phyloP scores from a whole-genome alignment of 2,888 invertebrate genomes.

The Incurvaria masculella region DNA sequence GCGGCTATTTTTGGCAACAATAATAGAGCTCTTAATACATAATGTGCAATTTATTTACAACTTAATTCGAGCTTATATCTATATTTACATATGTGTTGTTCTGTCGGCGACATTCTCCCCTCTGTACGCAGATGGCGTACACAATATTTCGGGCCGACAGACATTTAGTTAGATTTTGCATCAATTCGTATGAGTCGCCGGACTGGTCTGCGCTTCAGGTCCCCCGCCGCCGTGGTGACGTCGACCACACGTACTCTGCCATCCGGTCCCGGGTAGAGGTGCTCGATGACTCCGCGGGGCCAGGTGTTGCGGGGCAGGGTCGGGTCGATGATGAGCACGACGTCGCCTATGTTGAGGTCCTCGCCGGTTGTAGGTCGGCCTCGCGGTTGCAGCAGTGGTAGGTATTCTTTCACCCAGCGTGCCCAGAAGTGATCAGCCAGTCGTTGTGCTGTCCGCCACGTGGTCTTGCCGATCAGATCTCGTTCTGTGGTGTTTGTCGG shows the following conservation, averaged over 20 bases:
- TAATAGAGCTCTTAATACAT: too few relatives aligned
- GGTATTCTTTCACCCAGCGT: constrained; percentile 5
- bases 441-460: constrained; percentile 1
- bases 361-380: background rate
- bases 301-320: constrained; percentile 3
- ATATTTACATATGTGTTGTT: too few relatives aligned
- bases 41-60: too few relatives aligned
- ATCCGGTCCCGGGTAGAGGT: constrained; percentile 2
- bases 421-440: constrained; percentile 6
- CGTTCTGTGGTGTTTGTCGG: background rate
- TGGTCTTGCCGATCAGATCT: background rate
- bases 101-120: background rate
- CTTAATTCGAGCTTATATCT: too few relatives aligned
- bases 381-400: background rate
- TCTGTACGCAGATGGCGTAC: background rate
- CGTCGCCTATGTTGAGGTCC: background rate
- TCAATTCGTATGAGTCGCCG: background rate
- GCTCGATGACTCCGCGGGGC: constrained; percentile 2
- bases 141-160: background rate
- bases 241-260: constrained; percentile 4
- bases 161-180: background rate
- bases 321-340: constrained; percentile 3
- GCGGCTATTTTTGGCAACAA: too few relatives aligned
- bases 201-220: background rate
- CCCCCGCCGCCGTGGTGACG: background rate